Conservation (phyloP, 2,113 vertebrate genomes). For the Platysternon megacephalum region DNA sequence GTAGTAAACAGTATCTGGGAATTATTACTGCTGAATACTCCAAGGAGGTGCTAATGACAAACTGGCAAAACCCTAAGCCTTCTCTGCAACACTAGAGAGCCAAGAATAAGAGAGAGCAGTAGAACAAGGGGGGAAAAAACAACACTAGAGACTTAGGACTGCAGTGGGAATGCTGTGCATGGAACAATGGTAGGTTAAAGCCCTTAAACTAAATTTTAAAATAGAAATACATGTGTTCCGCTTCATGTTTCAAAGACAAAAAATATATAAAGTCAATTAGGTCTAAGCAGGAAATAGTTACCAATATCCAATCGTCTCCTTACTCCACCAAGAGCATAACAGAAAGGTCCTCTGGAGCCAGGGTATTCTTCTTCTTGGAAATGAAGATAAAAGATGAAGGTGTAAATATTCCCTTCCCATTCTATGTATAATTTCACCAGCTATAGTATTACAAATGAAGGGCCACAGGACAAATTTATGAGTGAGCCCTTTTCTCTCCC, state of each 20-base stretch:
- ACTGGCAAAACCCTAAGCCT: constrained; percentile 24
- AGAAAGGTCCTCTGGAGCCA: background rate
- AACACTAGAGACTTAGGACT: background rate
- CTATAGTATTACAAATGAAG: background rate
- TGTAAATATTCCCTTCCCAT: background rate
- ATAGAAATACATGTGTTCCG: background rate
- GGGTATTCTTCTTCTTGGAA: background rate
- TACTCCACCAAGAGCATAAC: background rate
- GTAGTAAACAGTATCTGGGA: background rate
- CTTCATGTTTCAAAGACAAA: background rate
- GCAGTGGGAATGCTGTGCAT: background rate
- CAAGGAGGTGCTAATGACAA: constrained; percentile 4
- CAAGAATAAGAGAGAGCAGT: background rate
- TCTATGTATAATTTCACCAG: background rate
- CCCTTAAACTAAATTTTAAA: background rate
- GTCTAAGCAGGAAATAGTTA: background rate
- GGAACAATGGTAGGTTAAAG: background rate
- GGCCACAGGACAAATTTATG: background rate
- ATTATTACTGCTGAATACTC: background rate
- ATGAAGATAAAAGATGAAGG: background rate
- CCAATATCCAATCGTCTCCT: background rate
- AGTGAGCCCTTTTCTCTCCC: background rate
- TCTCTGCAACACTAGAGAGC: background rate
- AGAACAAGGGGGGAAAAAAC: background rate
- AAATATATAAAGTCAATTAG: background rate